phyloP scores from a whole-genome alignment of 2,113 vertebrate genomes.

The Penelope pileata region DNA sequence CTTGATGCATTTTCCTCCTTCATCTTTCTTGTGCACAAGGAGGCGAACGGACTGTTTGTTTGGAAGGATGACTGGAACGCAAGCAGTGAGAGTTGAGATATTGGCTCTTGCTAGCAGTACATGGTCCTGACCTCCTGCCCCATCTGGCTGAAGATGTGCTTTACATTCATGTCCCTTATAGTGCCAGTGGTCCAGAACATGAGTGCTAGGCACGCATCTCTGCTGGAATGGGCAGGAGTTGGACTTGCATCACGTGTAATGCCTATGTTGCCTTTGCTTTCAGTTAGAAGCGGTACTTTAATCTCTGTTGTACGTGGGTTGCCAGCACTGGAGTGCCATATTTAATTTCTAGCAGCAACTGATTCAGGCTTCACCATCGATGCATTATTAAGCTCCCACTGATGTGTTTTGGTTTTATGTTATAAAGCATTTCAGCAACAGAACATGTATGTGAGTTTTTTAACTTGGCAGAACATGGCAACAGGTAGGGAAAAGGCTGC shows the following conservation, averaged over 20 bases:
- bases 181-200: not conserved
- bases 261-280: not conserved
- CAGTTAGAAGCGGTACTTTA: not conserved
- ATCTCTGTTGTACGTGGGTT: rapidly evolving
- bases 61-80: not conserved
- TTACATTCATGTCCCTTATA: not conserved
- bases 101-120: not conserved
- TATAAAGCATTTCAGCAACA: not conserved
- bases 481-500: not conserved
- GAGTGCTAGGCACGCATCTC: not conserved
- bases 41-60: not conserved
- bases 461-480: not conserved
- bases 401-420: not conserved
- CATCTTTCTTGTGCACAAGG: not conserved
- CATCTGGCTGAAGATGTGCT: not conserved
- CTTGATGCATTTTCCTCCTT: not conserved
- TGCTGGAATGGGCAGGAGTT: not conserved
- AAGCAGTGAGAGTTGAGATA: not conserved
- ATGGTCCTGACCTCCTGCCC: not conserved
- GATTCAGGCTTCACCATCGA: not conserved
- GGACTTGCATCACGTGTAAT: not conserved
- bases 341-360: not conserved
- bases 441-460: not conserved
- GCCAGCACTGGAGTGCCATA: not conserved
- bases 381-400: not conserved